Percentiles rank a stretch among this genome's conserved stretches.
Evolutionary conservation across 1,140 invertebrate genomes (phyloP).

Genomic region (Acromyrmex heyeri): DNA sequence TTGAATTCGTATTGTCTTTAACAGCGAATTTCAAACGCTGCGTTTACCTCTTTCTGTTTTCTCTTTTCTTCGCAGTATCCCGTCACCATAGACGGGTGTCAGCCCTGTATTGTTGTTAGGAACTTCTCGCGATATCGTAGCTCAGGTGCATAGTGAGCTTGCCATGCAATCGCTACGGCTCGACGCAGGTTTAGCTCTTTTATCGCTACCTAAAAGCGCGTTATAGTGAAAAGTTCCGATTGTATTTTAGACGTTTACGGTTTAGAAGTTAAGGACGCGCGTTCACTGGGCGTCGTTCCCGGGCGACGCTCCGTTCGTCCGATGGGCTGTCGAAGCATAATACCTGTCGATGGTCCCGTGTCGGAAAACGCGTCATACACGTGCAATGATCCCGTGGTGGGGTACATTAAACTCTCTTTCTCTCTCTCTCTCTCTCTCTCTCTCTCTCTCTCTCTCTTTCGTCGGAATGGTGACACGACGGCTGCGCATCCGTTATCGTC

Average conservation of each 20-base stretch:
- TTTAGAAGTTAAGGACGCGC: constrained; percentile 62
- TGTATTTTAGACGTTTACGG: constrained; percentile 70
- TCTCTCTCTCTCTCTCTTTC: constrained; percentile 5
- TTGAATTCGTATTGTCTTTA: constrained; percentile 72
- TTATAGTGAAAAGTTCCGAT: constrained; percentile 38
- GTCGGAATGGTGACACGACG: constrained; percentile 66
- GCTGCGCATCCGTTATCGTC: constrained; percentile 72
- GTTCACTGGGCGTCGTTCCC: neutral
- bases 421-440: neutral
- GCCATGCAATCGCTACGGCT: constrained; percentile 26
- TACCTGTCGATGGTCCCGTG: constrained; percentile 26
- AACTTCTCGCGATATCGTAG: constrained; percentile 22
- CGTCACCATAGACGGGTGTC: neutral
- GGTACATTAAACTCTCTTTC: constrained; percentile 62
- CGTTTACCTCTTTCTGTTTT: neutral
- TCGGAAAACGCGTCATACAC: constrained; percentile 41
- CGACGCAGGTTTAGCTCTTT: neutral
- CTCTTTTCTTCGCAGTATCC: constrained; percentile 52
- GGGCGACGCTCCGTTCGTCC: neutral
- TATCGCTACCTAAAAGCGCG: neutral
- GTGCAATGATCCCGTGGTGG: constrained; percentile 73
- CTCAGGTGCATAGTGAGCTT: neutral
- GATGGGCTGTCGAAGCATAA: constrained; percentile 9
- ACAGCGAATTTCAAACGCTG: constrained; percentile 64
- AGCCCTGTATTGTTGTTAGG: constrained; percentile 3